Percentiles rank a stretch among this genome's conserved stretches.
Conservation (phyloP, 2,797 vertebrate species). For the Austrolebias charrua region DNA sequence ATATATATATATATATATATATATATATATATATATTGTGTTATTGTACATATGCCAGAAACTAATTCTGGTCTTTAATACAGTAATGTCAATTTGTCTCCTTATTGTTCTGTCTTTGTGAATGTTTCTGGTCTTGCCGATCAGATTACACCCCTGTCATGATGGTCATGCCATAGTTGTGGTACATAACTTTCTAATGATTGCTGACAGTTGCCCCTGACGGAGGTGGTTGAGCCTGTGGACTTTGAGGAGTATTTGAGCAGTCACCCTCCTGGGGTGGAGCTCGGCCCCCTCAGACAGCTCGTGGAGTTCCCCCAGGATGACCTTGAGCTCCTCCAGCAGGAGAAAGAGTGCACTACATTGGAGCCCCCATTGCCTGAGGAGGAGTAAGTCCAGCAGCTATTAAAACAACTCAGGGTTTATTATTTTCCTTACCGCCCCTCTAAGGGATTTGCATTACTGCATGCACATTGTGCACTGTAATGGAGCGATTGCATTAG, state of each 20-base stretch:
- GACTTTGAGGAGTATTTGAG: slow-evolving; percentile 90
- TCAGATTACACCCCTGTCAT: slow-evolving; percentile 17
- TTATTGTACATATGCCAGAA: neutral
- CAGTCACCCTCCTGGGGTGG: slow-evolving; percentile 83
- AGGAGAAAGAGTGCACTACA: slow-evolving; percentile 88
- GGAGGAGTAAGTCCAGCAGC: slow-evolving; percentile 76
- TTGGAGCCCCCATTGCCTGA: slow-evolving; percentile 86
- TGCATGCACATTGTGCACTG: slow-evolving; percentile 28
- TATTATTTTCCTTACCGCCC: slow-evolving; percentile 9
- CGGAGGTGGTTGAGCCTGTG: slow-evolving; percentile 88
- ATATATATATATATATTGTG: neutral
- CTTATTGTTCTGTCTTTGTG: slow-evolving; percentile 4
- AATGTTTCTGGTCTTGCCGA: slow-evolving; percentile 17
- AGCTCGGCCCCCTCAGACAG: slow-evolving; percentile 84
- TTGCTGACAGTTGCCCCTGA: slow-evolving; percentile 83
- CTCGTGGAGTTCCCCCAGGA: slow-evolving; percentile 88
- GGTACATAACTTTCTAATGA: slow-evolving; percentile 26
- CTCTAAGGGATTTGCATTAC: slow-evolving; percentile 16
- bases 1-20: no score
- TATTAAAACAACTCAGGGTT: slow-evolving; percentile 23
- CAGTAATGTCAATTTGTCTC: neutral
- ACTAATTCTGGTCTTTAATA: neutral
- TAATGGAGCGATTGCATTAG: slow-evolving; percentile 45
- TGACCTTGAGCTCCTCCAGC: slow-evolving; percentile 85
- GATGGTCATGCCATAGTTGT: slow-evolving; percentile 7